A percentile compares a stretch with the other conserved stretches of the same genome.
These are phyloP conservation scores for Oryzias melastigma DNA, from an alignment of 2,113 vertebrate genomes.

Conservation along the genomic window DNA sequence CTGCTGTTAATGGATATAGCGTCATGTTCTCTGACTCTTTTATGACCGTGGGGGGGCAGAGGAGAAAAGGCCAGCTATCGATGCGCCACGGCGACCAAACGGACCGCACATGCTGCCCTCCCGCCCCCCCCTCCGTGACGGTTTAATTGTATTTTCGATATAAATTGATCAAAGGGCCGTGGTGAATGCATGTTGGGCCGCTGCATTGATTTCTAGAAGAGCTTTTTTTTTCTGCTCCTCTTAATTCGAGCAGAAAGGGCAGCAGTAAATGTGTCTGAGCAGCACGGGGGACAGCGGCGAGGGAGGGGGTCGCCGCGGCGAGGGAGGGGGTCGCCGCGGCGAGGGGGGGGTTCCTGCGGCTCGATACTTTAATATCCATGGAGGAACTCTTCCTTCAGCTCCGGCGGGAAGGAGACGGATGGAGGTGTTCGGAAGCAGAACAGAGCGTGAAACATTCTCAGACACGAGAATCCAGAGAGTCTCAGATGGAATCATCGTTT, in stretches of 20 bases:
- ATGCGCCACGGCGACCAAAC: slow-evolving; percentile 44
- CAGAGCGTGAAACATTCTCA: no score
- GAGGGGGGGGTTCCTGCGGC: slow-evolving; percentile 17
- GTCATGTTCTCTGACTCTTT: slow-evolving; percentile 42
- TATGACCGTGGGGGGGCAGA: slow-evolving; percentile 50
- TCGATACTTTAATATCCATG: slow-evolving; percentile 51
- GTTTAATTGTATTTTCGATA: slow-evolving; percentile 74
- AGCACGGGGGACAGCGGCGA: slow-evolving; percentile 38
- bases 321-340: slow-evolving; percentile 33
- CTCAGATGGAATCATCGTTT: no score
- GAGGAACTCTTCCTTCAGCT: slow-evolving; percentile 30
- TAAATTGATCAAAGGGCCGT: slow-evolving; percentile 67
- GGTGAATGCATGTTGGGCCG: slow-evolving; percentile 58
- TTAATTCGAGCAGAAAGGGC: slow-evolving; percentile 59
- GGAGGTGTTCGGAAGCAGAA: no score
- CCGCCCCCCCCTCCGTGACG: slow-evolving; percentile 50
- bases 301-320: slow-evolving; percentile 38
- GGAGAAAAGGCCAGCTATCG: slow-evolving; percentile 52
- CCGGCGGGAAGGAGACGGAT: no score
- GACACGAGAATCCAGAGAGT: no score
- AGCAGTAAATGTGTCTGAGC: slow-evolving; percentile 53
- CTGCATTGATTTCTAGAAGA: slow-evolving; percentile 63
- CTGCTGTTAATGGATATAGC: slow-evolving; percentile 27
- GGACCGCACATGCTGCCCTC: slow-evolving; percentile 57
- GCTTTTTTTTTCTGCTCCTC: slow-evolving; percentile 31